phyloP scores from a whole-genome alignment of 2,113 vertebrate species.

The Leptobrachium ailaonicum region DNA sequence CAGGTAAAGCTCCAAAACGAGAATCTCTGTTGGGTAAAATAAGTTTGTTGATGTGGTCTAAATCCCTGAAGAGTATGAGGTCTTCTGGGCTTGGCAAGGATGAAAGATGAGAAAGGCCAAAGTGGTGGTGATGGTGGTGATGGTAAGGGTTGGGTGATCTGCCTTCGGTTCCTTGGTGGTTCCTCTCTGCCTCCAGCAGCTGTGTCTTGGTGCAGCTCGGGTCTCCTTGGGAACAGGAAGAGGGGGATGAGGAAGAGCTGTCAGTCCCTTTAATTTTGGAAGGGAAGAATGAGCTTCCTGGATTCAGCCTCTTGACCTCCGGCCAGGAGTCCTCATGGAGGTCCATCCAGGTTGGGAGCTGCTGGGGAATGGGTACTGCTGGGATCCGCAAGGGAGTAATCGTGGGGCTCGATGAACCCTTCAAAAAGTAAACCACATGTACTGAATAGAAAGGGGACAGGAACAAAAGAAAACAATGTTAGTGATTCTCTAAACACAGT shows the following conservation, averaged over 20 bases:
- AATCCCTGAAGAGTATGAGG: conserved; percentile 88
- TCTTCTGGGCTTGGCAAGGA: conserved; percentile 80
- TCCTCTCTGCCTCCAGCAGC: conserved; percentile 59
- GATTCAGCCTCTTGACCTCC: conserved; percentile 85
- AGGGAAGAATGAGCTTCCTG: conserved; percentile 75
- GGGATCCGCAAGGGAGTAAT: conserved; percentile 2
- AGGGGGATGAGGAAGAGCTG: conserved; percentile 60
- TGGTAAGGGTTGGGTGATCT: conserved; percentile 59
- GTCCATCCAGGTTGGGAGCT: conserved; percentile 91
- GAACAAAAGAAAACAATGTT: conserved; percentile 56
- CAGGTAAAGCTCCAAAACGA: conserved; percentile 77
- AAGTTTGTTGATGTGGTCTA: conserved; percentile 90
- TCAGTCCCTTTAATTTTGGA: conserved; percentile 75
- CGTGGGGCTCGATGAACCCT: conserved; percentile 2
- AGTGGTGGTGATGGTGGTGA: conserved; percentile 60
- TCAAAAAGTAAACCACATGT: not conserved
- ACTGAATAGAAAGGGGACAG: conserved; percentile 21
- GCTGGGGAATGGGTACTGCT: conserved; percentile 53
- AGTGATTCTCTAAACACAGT: conserved; percentile 22
- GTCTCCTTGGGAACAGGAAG: conserved; percentile 62
- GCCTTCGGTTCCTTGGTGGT: conserved; percentile 52
- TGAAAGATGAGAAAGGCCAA: conserved; percentile 57
- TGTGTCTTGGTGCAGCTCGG: conserved; percentile 58
- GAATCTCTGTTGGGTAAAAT: conserved; percentile 83
- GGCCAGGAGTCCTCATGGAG: conserved; percentile 92